Conservation (phyloP, 2,888 invertebrate genomes). For the Platycnemis pennipes region DNA sequence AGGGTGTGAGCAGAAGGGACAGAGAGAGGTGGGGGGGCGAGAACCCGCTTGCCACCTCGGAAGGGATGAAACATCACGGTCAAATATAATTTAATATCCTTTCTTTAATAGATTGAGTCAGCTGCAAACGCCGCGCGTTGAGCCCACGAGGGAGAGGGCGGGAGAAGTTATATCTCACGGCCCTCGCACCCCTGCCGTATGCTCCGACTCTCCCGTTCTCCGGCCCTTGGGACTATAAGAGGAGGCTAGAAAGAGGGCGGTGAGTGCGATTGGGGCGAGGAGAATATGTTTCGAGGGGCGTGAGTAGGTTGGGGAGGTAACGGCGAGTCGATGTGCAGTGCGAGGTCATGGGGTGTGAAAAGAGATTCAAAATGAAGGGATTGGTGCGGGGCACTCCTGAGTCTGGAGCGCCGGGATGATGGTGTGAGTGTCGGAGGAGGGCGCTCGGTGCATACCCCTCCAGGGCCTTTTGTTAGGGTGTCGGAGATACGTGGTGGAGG, state of each 20-base stretch:
- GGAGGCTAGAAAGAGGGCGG: neutral
- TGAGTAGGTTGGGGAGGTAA: neutral
- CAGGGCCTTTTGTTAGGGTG: neutral
- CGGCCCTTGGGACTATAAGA: neutral
- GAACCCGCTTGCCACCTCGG: neutral
- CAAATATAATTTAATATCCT: slow-evolving; percentile 54
- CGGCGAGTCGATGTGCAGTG: neutral
- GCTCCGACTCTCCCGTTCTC: neutral
- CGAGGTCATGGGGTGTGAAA: neutral
- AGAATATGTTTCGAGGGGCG: neutral
- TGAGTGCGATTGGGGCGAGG: neutral
- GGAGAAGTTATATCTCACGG: slow-evolving; percentile 6
- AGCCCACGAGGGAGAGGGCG: neutral
- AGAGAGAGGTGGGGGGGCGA: neutral
- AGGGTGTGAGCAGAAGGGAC: neutral
- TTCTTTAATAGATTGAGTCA: slow-evolving; percentile 60
- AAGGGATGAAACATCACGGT: slow-evolving; percentile 5
- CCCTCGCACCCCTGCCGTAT: slow-evolving; percentile 21
- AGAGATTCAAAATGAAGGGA: neutral
- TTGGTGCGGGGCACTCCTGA: neutral
- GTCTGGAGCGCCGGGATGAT: neutral
- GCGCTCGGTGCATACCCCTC: neutral
- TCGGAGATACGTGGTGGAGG: neutral
- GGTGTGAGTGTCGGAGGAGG: neutral
- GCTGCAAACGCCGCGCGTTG: slow-evolving; percentile 17